phyloP scores from a whole-genome alignment of 1,140 invertebrate species.

The Samia ricini region DNA sequence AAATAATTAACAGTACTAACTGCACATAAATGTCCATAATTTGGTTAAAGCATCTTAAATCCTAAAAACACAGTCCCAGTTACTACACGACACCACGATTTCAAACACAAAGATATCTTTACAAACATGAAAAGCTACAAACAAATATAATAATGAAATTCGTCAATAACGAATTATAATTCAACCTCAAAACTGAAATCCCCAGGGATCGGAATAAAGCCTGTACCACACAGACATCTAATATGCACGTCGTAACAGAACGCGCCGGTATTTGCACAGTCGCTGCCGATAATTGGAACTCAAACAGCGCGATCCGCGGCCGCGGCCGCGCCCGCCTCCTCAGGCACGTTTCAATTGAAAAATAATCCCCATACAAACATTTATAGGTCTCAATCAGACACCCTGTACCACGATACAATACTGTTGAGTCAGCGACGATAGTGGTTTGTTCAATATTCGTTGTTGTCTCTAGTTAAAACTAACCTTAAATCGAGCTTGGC shows the following conservation, averaged over 20 bases:
- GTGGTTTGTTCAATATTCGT: background rate
- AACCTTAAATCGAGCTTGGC: no score
- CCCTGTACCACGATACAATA: background rate
- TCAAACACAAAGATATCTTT: no score
- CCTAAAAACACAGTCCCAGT: no score
- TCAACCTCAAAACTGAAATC: background rate
- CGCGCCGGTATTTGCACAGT: constrained; percentile 53
- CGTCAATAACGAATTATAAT: background rate
- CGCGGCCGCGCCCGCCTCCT: constrained; percentile 52
- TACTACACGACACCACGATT: no score
- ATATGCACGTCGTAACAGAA: constrained; percentile 61
- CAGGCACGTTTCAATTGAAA: constrained; percentile 72
- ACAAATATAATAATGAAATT: background rate
- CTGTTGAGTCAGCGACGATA: background rate
- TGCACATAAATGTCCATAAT: no score
- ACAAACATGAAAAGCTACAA: background rate
- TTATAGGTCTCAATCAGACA: constrained; percentile 63
- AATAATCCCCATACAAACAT: constrained; percentile 69
- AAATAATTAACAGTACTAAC: no score
- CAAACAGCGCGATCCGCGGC: constrained; percentile 52
- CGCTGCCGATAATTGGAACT: constrained; percentile 68
- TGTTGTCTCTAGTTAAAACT: background rate
- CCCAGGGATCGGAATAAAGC: background rate
- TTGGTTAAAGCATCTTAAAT: no score
- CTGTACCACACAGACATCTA: constrained; percentile 18